A percentile compares a stretch with the other conserved stretches of the same genome.
These are phyloP conservation scores for Zaprionus davidi DNA, from an alignment of 1,140 invertebrate species.

Conservation along the genomic window DNA sequence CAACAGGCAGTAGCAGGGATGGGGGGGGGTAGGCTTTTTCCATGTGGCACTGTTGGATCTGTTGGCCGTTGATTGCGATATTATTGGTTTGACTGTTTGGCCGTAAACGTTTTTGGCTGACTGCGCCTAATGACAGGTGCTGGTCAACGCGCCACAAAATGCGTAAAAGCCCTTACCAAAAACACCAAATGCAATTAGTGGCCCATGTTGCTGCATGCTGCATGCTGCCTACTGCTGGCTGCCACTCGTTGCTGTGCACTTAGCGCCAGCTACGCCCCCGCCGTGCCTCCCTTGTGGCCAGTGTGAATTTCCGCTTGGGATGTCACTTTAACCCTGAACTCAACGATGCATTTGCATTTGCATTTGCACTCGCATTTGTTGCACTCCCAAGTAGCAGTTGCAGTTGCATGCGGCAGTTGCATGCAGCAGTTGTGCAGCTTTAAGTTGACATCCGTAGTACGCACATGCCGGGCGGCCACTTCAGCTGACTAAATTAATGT, in stretches of 20 bases:
- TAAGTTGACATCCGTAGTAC: slow-evolving; percentile 26
- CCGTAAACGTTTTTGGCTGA: slow-evolving; percentile 47
- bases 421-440: slow-evolving; percentile 12
- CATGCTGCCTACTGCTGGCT: neutral
- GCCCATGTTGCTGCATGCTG: slow-evolving; percentile 28
- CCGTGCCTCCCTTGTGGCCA: slow-evolving; percentile 8
- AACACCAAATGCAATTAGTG: slow-evolving; percentile 78
- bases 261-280: neutral
- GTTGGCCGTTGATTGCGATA: slow-evolving; percentile 67
- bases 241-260: slow-evolving; percentile 26
- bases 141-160: slow-evolving; percentile 42
- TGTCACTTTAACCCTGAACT: slow-evolving; percentile 42
- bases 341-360: slow-evolving; percentile 38
- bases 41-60: neutral
- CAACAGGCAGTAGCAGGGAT: too few species aligned
- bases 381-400: slow-evolving; percentile 1
- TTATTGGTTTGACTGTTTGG: slow-evolving; percentile 75
- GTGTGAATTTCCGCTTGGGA: slow-evolving; percentile 22
- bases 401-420: neutral
- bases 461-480: slow-evolving; percentile 24
- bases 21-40: neutral
- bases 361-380: slow-evolving; percentile 25
- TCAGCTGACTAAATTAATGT: slow-evolving; percentile 60
- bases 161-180: slow-evolving; percentile 49
- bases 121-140: slow-evolving; percentile 70